phyloP scores from a whole-genome alignment of 2,888 invertebrate species.

The Megalurothrips usitatus region DNA sequence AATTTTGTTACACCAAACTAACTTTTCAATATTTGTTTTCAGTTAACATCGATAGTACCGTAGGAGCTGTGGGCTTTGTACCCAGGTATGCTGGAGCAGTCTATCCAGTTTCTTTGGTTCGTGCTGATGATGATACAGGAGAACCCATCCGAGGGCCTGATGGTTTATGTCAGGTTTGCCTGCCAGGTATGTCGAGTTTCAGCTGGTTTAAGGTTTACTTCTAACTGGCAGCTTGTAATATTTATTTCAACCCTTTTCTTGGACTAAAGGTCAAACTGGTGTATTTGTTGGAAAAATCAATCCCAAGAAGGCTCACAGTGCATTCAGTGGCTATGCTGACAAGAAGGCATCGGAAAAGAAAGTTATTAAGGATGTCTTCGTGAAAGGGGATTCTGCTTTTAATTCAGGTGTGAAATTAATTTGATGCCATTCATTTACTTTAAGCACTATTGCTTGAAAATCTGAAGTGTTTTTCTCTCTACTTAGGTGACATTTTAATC shows the following conservation, averaged over 20 bases:
- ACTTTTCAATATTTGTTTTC: constrained; percentile 38
- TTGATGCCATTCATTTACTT: neutral
- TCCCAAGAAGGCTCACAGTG: constrained; percentile 59
- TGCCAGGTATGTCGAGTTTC: constrained; percentile 52
- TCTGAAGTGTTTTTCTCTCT: constrained; percentile 23
- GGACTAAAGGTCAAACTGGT: constrained; percentile 69
- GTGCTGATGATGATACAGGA: constrained; percentile 62
- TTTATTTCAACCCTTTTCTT: constrained; percentile 13
- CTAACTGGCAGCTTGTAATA: neutral
- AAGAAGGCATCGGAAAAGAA: constrained; percentile 79
- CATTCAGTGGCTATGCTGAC: constrained; percentile 66
- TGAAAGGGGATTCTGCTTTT: constrained; percentile 82
- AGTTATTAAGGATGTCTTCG: constrained; percentile 74
- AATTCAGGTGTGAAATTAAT: constrained; percentile 57
- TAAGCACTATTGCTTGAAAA: neutral
- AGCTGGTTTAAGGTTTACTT: neutral
- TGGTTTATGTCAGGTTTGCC: constrained; percentile 70
- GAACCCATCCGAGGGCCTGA: constrained; percentile 57
- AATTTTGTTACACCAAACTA: neutral
- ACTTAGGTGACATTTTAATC: constrained; percentile 51
- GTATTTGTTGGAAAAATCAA: constrained; percentile 72
- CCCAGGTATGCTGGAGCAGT: constrained; percentile 47
- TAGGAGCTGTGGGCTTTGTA: constrained; percentile 65
- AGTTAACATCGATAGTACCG: constrained; percentile 62
- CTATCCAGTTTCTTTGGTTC: constrained; percentile 65